Conservation (phyloP, 2,797 vertebrate species). For the Erithacus rubecula region DNA sequence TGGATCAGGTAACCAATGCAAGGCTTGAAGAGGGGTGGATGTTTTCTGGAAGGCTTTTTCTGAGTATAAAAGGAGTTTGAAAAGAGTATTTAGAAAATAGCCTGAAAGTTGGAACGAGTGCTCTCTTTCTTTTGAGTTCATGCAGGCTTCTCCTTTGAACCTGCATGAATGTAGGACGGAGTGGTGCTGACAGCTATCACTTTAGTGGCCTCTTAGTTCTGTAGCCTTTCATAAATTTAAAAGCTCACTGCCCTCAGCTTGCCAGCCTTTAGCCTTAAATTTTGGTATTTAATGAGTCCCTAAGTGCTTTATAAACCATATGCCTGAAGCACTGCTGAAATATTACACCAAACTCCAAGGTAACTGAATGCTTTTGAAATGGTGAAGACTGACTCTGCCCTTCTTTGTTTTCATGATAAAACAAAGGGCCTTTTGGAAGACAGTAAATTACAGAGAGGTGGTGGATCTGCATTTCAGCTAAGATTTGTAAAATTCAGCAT, state of each 20-base stretch:
- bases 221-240: slow-evolving; percentile 45
- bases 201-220: slow-evolving; percentile 54
- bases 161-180: slow-evolving; percentile 30
- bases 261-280: slow-evolving; percentile 51
- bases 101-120: slow-evolving; percentile 22
- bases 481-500: background rate
- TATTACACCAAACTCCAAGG: slow-evolving; percentile 14
- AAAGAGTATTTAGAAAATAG: slow-evolving; percentile 64
- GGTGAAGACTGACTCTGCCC: background rate
- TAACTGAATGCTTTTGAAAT: background rate
- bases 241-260: slow-evolving; percentile 30
- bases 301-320: slow-evolving; percentile 26
- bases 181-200: slow-evolving; percentile 63
- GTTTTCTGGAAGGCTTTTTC: slow-evolving; percentile 63
- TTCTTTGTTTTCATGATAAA: background rate
- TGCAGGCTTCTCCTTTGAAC: slow-evolving; percentile 46
- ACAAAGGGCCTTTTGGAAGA: background rate
- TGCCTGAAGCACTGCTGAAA: slow-evolving; percentile 25
- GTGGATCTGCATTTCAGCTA: background rate
- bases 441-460: background rate
- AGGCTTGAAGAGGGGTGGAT: slow-evolving; percentile 48
- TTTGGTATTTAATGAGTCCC: slow-evolving; percentile 46
- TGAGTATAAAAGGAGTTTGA: slow-evolving; percentile 21
- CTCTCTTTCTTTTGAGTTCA: background rate
- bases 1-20: slow-evolving; percentile 57